Percentiles rank a stretch among this genome's conserved stretches.
phyloP scores from a whole-genome alignment of 2,113 vertebrate species.

The Furnarius figulus region DNA sequence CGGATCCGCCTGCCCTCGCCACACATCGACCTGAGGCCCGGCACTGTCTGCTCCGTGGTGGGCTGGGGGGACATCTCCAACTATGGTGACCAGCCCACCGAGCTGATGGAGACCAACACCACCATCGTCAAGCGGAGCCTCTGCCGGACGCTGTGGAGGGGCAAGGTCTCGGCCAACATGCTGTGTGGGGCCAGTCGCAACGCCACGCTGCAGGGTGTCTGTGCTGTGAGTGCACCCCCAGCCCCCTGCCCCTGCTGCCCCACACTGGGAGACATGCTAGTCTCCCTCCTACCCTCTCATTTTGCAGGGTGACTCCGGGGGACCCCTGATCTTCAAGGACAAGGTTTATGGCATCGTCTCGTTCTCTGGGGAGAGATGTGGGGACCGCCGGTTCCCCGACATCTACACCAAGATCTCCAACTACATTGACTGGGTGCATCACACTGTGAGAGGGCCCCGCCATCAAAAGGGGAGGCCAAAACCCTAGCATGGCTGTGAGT shows the following conservation, averaged over 20 bases:
- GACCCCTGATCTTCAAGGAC: slow-evolving; percentile 67
- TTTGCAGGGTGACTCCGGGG: slow-evolving; percentile 74
- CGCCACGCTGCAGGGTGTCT: slow-evolving; percentile 53
- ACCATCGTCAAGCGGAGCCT: slow-evolving; percentile 17
- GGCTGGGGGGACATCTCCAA: slow-evolving; percentile 71
- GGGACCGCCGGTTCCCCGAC: slow-evolving; percentile 64
- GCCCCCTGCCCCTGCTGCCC: accelerated
- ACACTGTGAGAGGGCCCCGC: accelerated
- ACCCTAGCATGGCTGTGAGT: background rate
- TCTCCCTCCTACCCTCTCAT: background rate
- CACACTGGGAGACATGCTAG: accelerated
- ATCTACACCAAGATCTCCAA: slow-evolving; percentile 73
- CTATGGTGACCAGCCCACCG: background rate
- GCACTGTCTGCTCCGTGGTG: slow-evolving; percentile 29
- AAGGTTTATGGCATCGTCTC: slow-evolving; percentile 68
- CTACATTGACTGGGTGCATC: slow-evolving; percentile 69
- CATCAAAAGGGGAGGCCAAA: accelerated
- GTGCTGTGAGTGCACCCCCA: background rate
- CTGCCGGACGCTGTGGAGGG: slow-evolving; percentile 66
- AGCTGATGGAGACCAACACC: slow-evolving; percentile 69
- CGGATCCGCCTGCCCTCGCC: background rate
- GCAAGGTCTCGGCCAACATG: slow-evolving; percentile 42
- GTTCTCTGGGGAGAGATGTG: slow-evolving; percentile 71
- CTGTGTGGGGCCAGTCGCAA: slow-evolving; percentile 55
- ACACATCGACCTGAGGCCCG: background rate